Conservation (phyloP, 2,113 vertebrate species). For the Gavialis gangeticus region DNA sequence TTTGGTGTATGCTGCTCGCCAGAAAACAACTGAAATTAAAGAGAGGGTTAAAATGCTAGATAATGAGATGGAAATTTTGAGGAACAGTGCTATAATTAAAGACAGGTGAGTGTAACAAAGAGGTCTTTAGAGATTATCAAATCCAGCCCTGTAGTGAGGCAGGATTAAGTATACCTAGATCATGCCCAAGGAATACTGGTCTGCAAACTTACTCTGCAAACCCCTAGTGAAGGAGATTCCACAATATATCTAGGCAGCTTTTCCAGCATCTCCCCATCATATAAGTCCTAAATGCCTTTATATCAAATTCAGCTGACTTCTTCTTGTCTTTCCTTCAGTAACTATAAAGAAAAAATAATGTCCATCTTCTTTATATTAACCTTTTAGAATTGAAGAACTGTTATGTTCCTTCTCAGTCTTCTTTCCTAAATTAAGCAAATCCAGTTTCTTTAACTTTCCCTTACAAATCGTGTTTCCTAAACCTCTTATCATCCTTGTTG, state of each 20-base stretch:
- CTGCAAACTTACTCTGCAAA: not conserved
- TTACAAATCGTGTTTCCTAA: too few species aligned
- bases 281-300: not conserved
- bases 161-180: not conserved
- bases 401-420: too few species aligned
- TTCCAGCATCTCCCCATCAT: not conserved
- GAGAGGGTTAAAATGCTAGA: constrained; percentile 82
- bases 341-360: too few species aligned
- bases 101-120: constrained; percentile 84
- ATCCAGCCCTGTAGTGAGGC: not conserved
- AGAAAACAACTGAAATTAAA: constrained; percentile 82
- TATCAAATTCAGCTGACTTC: too few species aligned
- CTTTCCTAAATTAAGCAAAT: too few species aligned
- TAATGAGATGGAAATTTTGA: constrained; percentile 88
- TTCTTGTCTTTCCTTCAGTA: too few species aligned
- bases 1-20: constrained; percentile 82
- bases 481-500: too few species aligned
- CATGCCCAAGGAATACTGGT: not conserved
- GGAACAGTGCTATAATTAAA: constrained; percentile 74
- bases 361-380: too few species aligned
- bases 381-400: too few species aligned
- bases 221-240: not conserved
- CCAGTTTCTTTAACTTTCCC: too few species aligned
- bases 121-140: not conserved
- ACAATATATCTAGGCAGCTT: not conserved